Percentiles rank a stretch among this genome's conserved stretches.
These are phyloP conservation scores for Acrocephalus scirpaceus DNA, from an alignment of 2,797 vertebrate species.

Conservation along the genomic window DNA sequence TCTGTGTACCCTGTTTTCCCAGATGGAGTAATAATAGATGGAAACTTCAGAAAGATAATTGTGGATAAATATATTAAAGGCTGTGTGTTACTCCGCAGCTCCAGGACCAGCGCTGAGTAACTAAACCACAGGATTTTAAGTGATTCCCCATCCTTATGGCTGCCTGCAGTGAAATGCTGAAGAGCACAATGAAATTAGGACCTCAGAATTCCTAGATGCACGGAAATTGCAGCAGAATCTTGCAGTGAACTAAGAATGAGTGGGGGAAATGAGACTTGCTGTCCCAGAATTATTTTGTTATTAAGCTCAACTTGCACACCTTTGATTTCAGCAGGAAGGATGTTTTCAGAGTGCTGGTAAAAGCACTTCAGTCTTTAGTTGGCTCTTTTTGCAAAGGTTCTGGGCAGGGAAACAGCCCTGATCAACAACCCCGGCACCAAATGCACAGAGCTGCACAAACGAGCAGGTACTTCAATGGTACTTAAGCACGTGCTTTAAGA, in stretches of 20 bases:
- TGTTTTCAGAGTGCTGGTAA: not conserved
- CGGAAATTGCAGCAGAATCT: not conserved
- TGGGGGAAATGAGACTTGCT: not conserved
- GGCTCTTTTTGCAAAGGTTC: not conserved
- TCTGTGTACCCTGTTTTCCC: not conserved
- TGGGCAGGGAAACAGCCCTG: not conserved
- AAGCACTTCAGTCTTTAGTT: not conserved
- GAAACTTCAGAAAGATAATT: conserved; percentile 27
- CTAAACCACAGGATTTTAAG: not conserved
- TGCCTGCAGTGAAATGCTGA: not conserved
- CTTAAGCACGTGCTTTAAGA: not conserved
- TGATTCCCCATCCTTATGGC: not conserved
- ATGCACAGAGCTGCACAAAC: not conserved
- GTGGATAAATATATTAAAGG: conserved; percentile 13
- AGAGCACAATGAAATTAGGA: not conserved
- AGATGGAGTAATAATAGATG: conserved; percentile 16
- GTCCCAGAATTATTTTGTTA: not conserved
- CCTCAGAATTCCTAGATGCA: not conserved
- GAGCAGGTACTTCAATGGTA: not conserved
- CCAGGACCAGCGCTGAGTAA: not conserved
- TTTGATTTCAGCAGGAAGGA: not conserved
- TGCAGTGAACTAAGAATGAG: not conserved
- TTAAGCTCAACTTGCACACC: not conserved
- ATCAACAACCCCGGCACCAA: not conserved
- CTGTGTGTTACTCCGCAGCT: not conserved